Percentiles rank a stretch among this genome's conserved stretches.
phyloP scores from a whole-genome alignment of 2,113 vertebrate species.

The Bubalus kerabau region DNA sequence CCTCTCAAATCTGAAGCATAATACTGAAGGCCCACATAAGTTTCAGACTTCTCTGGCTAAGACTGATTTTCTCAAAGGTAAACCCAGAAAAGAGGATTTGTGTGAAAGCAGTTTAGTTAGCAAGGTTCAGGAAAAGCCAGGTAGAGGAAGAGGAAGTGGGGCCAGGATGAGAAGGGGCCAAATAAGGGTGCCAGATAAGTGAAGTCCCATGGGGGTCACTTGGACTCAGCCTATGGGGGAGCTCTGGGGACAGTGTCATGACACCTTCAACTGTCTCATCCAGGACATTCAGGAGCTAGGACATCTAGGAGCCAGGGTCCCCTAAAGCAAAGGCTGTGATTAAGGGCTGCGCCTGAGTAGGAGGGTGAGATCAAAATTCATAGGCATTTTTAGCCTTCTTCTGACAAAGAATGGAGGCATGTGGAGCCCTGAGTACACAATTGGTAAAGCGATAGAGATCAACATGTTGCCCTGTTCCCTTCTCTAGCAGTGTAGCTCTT shows the following conservation, averaged over 20 bases:
- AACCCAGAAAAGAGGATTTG: background rate
- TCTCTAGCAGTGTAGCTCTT: background rate
- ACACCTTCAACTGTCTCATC: background rate
- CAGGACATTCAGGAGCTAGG: background rate
- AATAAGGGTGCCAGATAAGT: background rate
- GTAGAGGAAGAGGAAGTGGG: background rate
- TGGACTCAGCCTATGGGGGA: background rate
- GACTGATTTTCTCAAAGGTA: background rate
- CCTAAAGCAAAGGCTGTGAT: background rate
- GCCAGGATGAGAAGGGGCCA: background rate
- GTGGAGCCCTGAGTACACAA: background rate
- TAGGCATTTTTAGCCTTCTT: background rate
- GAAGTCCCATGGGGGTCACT: background rate
- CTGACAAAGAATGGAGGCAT: background rate
- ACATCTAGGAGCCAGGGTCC: background rate
- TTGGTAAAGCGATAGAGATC: rapidly evolving
- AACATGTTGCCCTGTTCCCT: background rate
- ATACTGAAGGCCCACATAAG: background rate
- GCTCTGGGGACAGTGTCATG: background rate
- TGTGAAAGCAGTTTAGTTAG: background rate
- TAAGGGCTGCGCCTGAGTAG: background rate
- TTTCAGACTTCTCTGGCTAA: background rate
- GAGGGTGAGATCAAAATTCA: background rate
- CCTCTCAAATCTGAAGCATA: background rate
- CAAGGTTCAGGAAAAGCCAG: background rate